Evolutionary conservation across 2,888 invertebrate genomes (phyloP).

Genomic region (Leucania comma): DNA sequence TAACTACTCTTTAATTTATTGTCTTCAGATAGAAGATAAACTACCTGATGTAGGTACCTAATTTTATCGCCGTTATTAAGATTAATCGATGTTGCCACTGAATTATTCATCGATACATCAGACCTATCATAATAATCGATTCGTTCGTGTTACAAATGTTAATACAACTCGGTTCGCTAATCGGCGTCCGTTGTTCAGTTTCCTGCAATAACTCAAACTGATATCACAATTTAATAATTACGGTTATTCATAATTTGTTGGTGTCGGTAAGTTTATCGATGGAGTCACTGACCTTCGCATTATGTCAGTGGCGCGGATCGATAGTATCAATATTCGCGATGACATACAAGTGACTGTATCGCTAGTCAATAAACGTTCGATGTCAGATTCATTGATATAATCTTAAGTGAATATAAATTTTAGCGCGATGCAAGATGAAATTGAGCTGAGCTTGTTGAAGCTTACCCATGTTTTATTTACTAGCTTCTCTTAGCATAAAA

Average conservation of each 20-base stretch:
- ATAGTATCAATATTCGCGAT: constrained; percentile 57
- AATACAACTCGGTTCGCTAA: constrained; percentile 50
- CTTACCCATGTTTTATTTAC: constrained; percentile 71
- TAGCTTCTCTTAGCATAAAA: constrained; percentile 72
- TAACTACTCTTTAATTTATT: constrained; percentile 73
- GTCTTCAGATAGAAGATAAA: constrained; percentile 62
- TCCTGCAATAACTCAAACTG: constrained; percentile 62
- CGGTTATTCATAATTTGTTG: constrained; percentile 72
- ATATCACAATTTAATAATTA: constrained; percentile 77
- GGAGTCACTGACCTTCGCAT: constrained; percentile 73
- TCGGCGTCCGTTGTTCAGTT: constrained; percentile 53
- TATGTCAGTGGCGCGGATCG: constrained; percentile 70
- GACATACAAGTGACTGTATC: constrained; percentile 53
- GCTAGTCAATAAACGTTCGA: constrained; percentile 49
- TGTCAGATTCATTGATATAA: constrained; percentile 53
- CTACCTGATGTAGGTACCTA: constrained; percentile 38
- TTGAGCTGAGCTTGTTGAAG: constrained; percentile 47
- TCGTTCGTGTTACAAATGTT: constrained; percentile 50
- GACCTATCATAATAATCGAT: constrained; percentile 64
- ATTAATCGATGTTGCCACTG: constrained; percentile 61
- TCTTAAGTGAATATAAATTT: constrained; percentile 48
- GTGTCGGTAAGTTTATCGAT: constrained; percentile 65
- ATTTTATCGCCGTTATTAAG: constrained; percentile 57
- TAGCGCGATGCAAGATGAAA: constrained; percentile 47
- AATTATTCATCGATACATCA: constrained; percentile 66